Base-by-base conservation (phyloP, 2,888 invertebrate genomes). In the Caenorhabditis afra region DNA sequence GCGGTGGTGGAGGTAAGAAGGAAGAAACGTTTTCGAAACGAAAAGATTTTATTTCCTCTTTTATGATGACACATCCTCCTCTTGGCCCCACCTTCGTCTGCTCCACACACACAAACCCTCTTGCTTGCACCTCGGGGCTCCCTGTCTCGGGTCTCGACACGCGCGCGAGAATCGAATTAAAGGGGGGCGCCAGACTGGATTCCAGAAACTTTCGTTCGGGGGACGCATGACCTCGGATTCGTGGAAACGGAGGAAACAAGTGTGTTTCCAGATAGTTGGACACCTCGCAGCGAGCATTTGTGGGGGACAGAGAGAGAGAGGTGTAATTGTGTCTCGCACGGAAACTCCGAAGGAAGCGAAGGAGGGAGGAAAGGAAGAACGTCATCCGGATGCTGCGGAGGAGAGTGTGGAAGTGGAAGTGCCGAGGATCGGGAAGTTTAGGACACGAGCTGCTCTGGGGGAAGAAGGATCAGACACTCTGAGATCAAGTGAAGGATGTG, bases 61-160 rank as follows among this genome's bases (percentile, higher is more conserved):
- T 70, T 70, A 70, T 70, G 70, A 62, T 68, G 75, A 70, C 70
- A 75, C 79, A 58, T 74, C 75, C 23, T 52, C 39, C 55, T 61
- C 23, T 50, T 64, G 37, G 4, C 29, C 50, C 75, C 20, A 65
- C 74, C 59, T 70, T 74, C 49, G 41, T 45, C 12, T 18, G 49
- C 52, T 44, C 41, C n/a, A 57, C 39, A 50, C 20, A 1, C 59
- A 49, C 59, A 70, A 58, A 23, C 39, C 44, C 66, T 23, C 41
- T 16, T 55, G 20, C 57, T 22, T n/a, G n/a, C n/a, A n/a, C n/a
- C n/a, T n/a, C n/a, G n/a, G n/a, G n/a, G n/a, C n/a, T n/a, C n/a
- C n/a, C n/a, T n/a, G n/a, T n/a, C n/a, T n/a, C n/a, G n/a, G n/a
- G n/a, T n/a, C n/a, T n/a, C n/a, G n/a, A n/a, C n/a, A n/a, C n/a